A percentile compares a stretch with the other conserved stretches of the same genome.
Evolutionary conservation across 2,113 vertebrate genomes (phyloP).

Genomic region (Silurus asotus): DNA sequence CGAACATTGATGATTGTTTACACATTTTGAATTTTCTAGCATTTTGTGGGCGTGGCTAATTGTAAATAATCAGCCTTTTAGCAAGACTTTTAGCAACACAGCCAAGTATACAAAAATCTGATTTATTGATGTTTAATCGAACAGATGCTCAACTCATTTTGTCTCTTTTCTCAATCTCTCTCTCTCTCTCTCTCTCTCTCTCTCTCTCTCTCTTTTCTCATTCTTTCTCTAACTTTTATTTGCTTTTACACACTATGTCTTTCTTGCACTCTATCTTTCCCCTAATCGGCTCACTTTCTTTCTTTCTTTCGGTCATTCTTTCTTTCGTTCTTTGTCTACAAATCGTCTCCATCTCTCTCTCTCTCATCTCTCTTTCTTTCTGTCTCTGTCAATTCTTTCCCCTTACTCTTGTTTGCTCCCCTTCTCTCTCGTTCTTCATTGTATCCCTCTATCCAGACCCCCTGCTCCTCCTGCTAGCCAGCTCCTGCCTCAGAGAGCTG

Average conservation of each 20-base stretch:
- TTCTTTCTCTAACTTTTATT: background rate
- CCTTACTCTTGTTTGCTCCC: background rate
- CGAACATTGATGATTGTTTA: no score
- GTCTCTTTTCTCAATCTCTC: background rate
- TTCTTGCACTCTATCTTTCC: no score
- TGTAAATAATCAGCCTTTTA: no score
- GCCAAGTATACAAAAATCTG: no score
- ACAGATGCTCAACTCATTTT: no score
- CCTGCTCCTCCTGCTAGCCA: constrained; percentile 61
- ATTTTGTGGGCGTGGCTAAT: no score
- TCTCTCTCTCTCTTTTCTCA: background rate
- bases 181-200: no score
- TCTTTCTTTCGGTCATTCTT: background rate
- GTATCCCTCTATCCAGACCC: constrained; percentile 58
- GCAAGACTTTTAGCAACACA: no score
- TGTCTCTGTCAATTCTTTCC: background rate
- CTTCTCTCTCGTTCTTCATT: background rate
- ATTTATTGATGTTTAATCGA: no score
- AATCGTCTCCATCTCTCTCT: background rate
- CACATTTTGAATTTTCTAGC: no score
- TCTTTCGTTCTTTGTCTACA: background rate
- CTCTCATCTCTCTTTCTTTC: no score
- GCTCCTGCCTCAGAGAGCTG: constrained; percentile 75
- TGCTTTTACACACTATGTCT: background rate
- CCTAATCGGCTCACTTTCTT: no score